phyloP scores from a whole-genome alignment of 2,888 invertebrate species.

The Drosophila vallismaia region DNA sequence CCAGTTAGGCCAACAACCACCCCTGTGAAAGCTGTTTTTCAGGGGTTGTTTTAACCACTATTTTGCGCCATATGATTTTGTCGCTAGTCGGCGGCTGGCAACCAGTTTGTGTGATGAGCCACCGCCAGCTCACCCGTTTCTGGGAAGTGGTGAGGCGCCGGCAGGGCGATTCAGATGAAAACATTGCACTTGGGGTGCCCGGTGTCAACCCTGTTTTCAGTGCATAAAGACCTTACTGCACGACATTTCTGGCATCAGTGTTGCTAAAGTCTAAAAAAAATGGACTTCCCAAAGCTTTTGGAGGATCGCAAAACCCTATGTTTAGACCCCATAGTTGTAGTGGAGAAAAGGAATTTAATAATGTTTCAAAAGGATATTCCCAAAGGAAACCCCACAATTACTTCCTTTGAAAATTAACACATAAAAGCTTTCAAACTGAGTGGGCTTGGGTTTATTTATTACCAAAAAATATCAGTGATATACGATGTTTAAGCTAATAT shows the following conservation, averaged over 20 bases:
- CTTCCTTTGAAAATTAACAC: no score
- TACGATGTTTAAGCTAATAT: no score
- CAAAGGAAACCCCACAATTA: no score
- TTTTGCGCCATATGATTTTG: slow-evolving; percentile 27
- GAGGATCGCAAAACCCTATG: no score
- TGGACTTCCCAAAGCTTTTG: no score
- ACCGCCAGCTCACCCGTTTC: slow-evolving; percentile 5
- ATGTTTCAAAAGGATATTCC: no score
- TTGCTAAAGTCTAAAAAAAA: slow-evolving; percentile 3
- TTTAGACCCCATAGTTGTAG: no score
- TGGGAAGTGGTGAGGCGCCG: neutral
- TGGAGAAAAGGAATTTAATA: no score
- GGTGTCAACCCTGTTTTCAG: slow-evolving; percentile 2
- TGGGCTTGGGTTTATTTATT: no score
- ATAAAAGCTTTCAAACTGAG: no score
- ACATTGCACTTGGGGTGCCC: slow-evolving; percentile 11
- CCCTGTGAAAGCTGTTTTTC: slow-evolving; percentile 62
- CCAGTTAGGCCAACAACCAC: slow-evolving; percentile 36
- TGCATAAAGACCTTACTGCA: slow-evolving; percentile 8
- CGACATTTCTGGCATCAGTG: neutral
- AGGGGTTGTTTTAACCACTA: slow-evolving; percentile 55
- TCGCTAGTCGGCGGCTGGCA: slow-evolving; percentile 8
- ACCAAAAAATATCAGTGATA: no score
- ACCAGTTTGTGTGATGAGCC: slow-evolving; percentile 16
- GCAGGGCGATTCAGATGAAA: neutral